phyloP scores from a whole-genome alignment of 2,888 invertebrate genomes.

The Diadegma fenestrale region DNA sequence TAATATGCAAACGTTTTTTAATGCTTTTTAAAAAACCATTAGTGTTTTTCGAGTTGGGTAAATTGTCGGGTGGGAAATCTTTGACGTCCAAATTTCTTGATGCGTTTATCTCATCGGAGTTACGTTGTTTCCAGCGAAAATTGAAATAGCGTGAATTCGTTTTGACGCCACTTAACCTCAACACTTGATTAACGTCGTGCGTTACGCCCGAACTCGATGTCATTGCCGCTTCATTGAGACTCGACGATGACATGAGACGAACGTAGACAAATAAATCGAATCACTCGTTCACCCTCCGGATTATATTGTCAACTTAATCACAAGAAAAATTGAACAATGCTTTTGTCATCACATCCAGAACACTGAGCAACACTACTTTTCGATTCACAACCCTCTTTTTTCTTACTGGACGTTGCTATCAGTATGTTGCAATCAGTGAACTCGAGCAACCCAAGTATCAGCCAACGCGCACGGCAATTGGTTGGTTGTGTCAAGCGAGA shows the following conservation, averaged over 20 bases:
- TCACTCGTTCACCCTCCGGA: background rate
- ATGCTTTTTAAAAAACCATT: conserved; percentile 75
- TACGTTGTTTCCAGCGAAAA: conserved; percentile 72
- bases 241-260: conserved; percentile 63
- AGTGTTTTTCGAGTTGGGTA: conserved; percentile 56
- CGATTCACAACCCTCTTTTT: background rate
- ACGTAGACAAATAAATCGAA: conserved; percentile 19
- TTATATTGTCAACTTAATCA: conserved; percentile 3
- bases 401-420: conserved; percentile 14
- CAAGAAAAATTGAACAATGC: conserved; percentile 23
- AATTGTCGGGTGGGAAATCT: conserved; percentile 41
- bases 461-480: background rate
- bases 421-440: conserved; percentile 1
- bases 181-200: conserved; percentile 64
- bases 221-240: conserved; percentile 65
- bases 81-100: conserved; percentile 51
- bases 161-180: conserved; percentile 69
- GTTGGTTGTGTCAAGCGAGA: background rate
- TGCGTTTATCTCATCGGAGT: conserved; percentile 59
- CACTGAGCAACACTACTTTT: background rate
- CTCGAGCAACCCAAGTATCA: background rate
- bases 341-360: conserved; percentile 17
- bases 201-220: conserved; percentile 68
- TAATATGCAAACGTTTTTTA: conserved; percentile 74
- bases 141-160: conserved; percentile 70